Evolutionary conservation across 2,797 vertebrate species (phyloP), one percentile per base, ranked within the genome.

Genomic region (Gadopsis marmoratus): DNA sequence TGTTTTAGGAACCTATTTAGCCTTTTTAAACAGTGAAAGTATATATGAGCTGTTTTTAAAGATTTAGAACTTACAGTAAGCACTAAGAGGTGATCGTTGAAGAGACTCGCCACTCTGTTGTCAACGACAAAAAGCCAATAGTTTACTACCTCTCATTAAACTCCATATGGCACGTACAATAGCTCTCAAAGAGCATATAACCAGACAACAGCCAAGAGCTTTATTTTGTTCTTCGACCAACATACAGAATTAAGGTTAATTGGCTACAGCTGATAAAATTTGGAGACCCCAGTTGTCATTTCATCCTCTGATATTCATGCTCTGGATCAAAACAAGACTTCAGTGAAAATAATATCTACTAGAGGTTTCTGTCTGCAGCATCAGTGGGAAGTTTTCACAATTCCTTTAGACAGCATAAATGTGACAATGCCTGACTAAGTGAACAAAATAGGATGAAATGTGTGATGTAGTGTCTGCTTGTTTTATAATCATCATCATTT

Each of bases 401-500:
- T 31, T 26, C n/a, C 45, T 66, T 59, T 23, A 48, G 11, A 54
- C n/a, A 8, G 9, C 47, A 31, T 23, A 53, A 45, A 78, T 60
- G 61, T 62, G 75, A 71, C 71, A 69, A 41, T 43, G 43, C 76
- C 54, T 61, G 60, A 81, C 75, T 75, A 71, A 66, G 23, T 35
- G 47, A 83, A 59, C 50, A 75, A 45, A 72, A 76, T 4, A 63
- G 41, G 61, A 84, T 61, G 23, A 73, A 78, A 75, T 33, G 56
- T 61, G 50, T 58, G 55, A 72, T 50, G 66, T 51, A 37, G 35
- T 68, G 64, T 71, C 50, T 62, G 50, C 55, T 54, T 26, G 14
- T 74, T 79, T 65, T 72, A 71, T 62, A 83, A 84, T 85, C 48
- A 71, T 78, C 48, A 39, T 56, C 29, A 43, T 56, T 39, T 11